Evolutionary conservation across 2,113 vertebrate genomes (phyloP).

Genomic region (Nerophis ophidion): DNA sequence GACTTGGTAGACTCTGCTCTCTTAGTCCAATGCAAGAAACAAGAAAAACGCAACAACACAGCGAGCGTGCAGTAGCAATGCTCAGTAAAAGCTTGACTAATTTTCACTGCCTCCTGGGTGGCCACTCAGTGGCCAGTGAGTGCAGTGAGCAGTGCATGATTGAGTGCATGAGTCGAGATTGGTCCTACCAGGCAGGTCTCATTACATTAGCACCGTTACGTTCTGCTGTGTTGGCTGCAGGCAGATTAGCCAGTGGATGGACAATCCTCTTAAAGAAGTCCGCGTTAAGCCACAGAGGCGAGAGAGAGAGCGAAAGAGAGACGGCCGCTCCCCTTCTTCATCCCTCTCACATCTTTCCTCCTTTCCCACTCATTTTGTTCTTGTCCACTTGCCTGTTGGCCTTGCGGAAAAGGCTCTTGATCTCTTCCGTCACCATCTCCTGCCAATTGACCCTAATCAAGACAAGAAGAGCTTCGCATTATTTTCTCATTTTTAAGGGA

Average conservation of each 20-base stretch:
- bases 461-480: conserved; percentile 2
- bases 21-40: too few species aligned
- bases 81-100: background rate
- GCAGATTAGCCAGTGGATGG: conserved; percentile 65
- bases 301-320: conserved; percentile 46
- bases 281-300: conserved; percentile 52
- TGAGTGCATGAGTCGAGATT: conserved; percentile 25
- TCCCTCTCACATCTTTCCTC: conserved; percentile 18
- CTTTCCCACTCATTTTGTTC: conserved; percentile 37
- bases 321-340: background rate
- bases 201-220: conserved; percentile 66
- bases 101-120: conserved; percentile 4
- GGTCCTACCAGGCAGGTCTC: conserved; percentile 42
- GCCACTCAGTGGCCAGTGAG: conserved; percentile 67
- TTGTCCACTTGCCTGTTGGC: conserved; percentile 71
- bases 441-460: conserved; percentile 79
- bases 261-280: conserved; percentile 77
- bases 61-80: background rate
- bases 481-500: background rate
- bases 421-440: conserved; percentile 77
- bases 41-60: too few species aligned
- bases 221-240: conserved; percentile 70
- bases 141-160: conserved; percentile 23
- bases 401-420: conserved; percentile 77
- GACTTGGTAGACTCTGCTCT: too few species aligned